Conservation (phyloP, 1,140 invertebrate genomes). For the Lithobius niger region DNA sequence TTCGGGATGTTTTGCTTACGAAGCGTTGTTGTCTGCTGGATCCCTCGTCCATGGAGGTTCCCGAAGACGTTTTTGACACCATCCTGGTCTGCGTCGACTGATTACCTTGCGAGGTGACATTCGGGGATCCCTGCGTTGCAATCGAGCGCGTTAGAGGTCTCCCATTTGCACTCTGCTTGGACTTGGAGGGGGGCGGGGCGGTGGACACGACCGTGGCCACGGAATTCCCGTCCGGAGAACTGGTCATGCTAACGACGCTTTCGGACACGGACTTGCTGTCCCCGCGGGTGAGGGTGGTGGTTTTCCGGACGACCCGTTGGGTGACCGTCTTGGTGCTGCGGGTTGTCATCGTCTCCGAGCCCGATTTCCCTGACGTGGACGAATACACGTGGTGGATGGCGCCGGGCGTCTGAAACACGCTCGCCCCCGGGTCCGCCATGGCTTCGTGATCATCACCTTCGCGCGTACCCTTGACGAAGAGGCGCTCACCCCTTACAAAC, state of each 20-base stretch:
- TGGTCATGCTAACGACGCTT: slow-evolving; percentile 40
- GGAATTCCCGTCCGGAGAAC: slow-evolving; percentile 19
- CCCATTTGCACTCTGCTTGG: too few species aligned
- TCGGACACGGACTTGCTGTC: slow-evolving; percentile 62
- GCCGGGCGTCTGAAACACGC: slow-evolving; percentile 20
- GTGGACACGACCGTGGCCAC: slow-evolving; percentile 2
- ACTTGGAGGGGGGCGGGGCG: neutral
- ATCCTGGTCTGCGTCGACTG: too few species aligned
- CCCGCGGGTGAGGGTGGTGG: slow-evolving; percentile 73
- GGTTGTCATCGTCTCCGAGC: slow-evolving; percentile 53
- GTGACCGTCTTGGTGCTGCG: slow-evolving; percentile 58
- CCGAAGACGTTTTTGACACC: too few species aligned
- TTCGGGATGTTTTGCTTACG: too few species aligned
- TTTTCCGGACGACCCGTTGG: slow-evolving; percentile 72
- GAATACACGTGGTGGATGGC: slow-evolving; percentile 18
- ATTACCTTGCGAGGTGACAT: too few species aligned
- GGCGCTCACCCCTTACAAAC: slow-evolving; percentile 39
- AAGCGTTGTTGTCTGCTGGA: too few species aligned
- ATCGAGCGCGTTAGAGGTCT: too few species aligned
- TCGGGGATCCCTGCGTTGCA: too few species aligned
- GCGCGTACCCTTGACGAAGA: slow-evolving; percentile 64
- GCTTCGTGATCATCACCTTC: slow-evolving; percentile 44
- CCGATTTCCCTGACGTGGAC: slow-evolving; percentile 28
- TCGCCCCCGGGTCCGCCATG: slow-evolving; percentile 22
- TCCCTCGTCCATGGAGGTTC: too few species aligned